A percentile compares a stretch with the other conserved stretches of the same genome.
Conservation (phyloP, 1,140 invertebrate genomes). For the Papilio helenus region DNA sequence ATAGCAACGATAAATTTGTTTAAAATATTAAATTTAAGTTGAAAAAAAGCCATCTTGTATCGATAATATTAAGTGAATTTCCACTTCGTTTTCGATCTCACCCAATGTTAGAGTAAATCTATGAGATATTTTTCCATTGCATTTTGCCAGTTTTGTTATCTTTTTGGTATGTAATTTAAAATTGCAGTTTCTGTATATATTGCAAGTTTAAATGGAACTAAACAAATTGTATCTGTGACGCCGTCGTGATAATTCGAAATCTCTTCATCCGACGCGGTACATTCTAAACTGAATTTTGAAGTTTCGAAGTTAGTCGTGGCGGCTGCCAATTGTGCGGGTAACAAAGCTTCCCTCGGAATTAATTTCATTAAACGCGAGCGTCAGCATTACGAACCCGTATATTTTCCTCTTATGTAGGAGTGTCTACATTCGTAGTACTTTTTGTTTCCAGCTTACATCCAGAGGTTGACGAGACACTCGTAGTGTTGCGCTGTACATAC, state of each 20-base stretch:
- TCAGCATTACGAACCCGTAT: not conserved
- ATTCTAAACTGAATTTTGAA: not conserved
- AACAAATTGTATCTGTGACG: not conserved
- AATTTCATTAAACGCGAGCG: not conserved
- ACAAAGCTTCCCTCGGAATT: not conserved
- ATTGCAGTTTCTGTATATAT: not conserved
- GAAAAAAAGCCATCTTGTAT: too few relatives aligned
- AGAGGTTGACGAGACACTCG: not conserved
- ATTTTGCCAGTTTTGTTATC: not conserved
- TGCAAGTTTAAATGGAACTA: not conserved
- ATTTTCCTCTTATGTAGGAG: not conserved
- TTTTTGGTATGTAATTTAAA: not conserved
- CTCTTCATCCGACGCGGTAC: not conserved
- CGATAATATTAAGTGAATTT: too few relatives aligned
- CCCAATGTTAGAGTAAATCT: too few relatives aligned
- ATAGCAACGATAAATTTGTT: too few relatives aligned
- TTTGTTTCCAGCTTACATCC: slow-evolving; percentile 8
- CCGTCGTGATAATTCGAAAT: not conserved
- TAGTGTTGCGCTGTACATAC: not conserved
- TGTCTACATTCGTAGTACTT: not conserved
- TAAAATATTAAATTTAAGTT: too few relatives aligned
- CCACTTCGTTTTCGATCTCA: too few relatives aligned
- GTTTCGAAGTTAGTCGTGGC: not conserved
- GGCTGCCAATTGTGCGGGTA: not conserved
- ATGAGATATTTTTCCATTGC: too few relatives aligned